phyloP scores from a whole-genome alignment of 2,888 invertebrate genomes.

The Halictus quadricinctus region DNA sequence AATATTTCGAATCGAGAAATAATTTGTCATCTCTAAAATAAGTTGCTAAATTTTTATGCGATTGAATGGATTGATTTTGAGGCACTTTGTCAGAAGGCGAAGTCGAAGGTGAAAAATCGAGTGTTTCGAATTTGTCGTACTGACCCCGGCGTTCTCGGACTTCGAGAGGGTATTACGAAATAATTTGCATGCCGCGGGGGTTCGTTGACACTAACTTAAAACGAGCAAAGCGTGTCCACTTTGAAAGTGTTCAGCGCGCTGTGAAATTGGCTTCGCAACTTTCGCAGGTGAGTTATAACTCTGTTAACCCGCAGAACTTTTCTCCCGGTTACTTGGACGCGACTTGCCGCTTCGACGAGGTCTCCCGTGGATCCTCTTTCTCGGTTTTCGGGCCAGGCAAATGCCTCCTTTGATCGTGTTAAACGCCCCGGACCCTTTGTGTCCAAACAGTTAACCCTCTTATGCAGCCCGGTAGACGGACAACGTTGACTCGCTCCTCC shows the following conservation, averaged over 20 bases:
- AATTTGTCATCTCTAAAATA: no score
- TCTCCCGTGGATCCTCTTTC: neutral
- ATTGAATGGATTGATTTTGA: no score
- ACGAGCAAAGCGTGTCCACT: constrained; percentile 29
- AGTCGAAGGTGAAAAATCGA: no score
- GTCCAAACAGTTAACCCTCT: neutral
- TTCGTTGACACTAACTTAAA: constrained; percentile 38
- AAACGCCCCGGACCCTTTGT: constrained; percentile 13
- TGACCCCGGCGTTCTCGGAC: neutral
- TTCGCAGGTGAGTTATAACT: constrained; percentile 43
- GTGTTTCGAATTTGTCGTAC: neutral
- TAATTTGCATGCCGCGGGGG: constrained; percentile 21
- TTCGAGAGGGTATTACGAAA: constrained; percentile 23
- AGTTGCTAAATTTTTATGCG: no score
- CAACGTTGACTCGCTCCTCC: neutral
- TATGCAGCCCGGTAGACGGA: neutral
- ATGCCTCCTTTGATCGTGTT: constrained; percentile 27
- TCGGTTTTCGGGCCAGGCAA: constrained; percentile 18
- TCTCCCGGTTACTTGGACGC: constrained; percentile 30
- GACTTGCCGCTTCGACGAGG: constrained; percentile 20
- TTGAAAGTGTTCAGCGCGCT: constrained; percentile 33
- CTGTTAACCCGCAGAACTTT: constrained; percentile 49
- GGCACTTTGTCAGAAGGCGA: no score
- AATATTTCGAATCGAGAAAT: no score
- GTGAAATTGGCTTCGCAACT: constrained; percentile 54